These are phyloP conservation scores for Hylomyscus alleni DNA, from an alignment of 2,797 vertebrate species.

Conservation along the genomic window DNA sequence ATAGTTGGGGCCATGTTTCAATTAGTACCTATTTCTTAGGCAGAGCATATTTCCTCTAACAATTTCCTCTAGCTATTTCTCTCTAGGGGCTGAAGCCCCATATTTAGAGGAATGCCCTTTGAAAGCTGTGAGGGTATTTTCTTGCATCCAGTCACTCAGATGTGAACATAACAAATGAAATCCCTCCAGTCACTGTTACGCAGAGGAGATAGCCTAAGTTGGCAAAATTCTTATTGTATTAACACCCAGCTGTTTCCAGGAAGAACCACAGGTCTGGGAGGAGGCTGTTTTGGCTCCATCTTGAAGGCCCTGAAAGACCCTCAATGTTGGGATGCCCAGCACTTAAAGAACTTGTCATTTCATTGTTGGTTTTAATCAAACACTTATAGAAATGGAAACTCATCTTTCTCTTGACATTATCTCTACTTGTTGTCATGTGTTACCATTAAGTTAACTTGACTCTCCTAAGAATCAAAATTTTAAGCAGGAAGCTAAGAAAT, in stretches of 20 bases:
- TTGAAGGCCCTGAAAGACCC: neutral
- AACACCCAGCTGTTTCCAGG: neutral
- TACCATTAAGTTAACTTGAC: slow-evolving; percentile 44
- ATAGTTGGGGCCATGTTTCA: neutral
- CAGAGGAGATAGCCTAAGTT: neutral
- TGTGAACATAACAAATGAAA: neutral
- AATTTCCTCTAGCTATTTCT: neutral
- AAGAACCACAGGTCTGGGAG: neutral
- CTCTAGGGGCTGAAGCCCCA: neutral
- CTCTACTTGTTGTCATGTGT: neutral
- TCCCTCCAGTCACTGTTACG: neutral
- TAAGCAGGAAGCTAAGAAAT: slow-evolving; percentile 55
- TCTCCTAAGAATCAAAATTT: slow-evolving; percentile 28
- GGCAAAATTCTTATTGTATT: neutral
- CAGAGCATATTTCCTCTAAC: neutral
- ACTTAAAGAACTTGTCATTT: neutral
- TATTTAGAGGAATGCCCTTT: neutral
- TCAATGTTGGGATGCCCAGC: neutral
- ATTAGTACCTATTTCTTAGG: slow-evolving; percentile 35
- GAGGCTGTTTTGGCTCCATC: neutral
- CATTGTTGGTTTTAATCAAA: slow-evolving; percentile 36
- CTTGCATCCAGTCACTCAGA: neutral
- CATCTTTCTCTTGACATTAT: slow-evolving; percentile 41
- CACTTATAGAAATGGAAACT: neutral
- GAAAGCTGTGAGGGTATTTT: neutral